Conservation (phyloP, 2,888 invertebrate genomes). For the Branchellion lobata region DNA sequence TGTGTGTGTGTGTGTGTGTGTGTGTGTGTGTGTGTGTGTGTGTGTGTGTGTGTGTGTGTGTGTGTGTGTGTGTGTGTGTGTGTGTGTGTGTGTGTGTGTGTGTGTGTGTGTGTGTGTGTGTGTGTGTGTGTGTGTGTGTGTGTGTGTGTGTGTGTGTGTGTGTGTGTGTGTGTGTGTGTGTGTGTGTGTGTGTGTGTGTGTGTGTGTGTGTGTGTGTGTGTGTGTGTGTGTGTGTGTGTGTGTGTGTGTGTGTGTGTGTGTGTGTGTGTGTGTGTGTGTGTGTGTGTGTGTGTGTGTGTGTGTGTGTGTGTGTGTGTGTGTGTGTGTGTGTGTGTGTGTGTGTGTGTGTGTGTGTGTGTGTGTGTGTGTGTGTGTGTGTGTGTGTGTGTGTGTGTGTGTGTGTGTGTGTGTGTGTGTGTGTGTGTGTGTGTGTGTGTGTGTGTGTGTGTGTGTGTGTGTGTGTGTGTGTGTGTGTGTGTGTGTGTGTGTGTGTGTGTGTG, state of each 20-base stretch:
- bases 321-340: conserved; percentile 22
- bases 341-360: conserved; percentile 23
- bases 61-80: conserved; percentile 11
- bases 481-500: conserved; percentile 23
- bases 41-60: conserved; percentile 10
- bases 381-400: conserved; percentile 23
- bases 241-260: conserved; percentile 15
- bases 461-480: conserved; percentile 23
- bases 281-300: conserved; percentile 23
- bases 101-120: conserved; percentile 23
- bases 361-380: conserved; percentile 23
- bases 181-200: conserved; percentile 23
- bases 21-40: conserved; percentile 23
- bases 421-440: conserved; percentile 23
- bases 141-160: conserved; percentile 23
- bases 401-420: conserved; percentile 23
- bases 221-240: conserved; percentile 19
- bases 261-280: conserved; percentile 23
- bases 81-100: conserved; percentile 23
- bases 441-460: conserved; percentile 23
- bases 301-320: conserved; percentile 23
- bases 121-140: conserved; percentile 23
- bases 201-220: conserved; percentile 15
- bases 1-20: conserved; percentile 18
- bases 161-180: conserved; percentile 23